Evolutionary conservation across 2,888 invertebrate species (phyloP), one percentile per base, ranked within the genome.

Genomic region (Carpatolechia fugitivella): DNA sequence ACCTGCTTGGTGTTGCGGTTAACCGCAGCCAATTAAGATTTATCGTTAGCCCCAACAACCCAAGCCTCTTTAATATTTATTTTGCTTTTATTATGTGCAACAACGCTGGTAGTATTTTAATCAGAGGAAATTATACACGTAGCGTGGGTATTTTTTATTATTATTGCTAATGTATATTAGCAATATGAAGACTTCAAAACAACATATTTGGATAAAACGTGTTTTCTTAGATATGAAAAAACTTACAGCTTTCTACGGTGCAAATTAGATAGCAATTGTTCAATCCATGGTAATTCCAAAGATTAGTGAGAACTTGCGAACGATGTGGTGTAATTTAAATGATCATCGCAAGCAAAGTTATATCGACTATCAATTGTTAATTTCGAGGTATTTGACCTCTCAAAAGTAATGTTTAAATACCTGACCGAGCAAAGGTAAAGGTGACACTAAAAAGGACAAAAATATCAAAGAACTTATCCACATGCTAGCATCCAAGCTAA

Each of bases 401-500:
- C 31, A 48, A 48, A 48, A 48, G 16, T 14, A 30, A 13, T 29
- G n/a, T 48, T 48, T 48, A 48, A 48, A 31, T 48, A 33, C 46
- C 46, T 36, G 31, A 48, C 47, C 33, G 47, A 14, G 13, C 4
- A 24, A 40, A 30, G 31, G 31, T 69, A 68, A 65, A 76, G 72
- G 47, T 48, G 47, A 31, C 10, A 4, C 11, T 18, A 7, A 13
- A 13, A 33, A 31, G 47, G 47, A 30, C 31, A 13, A 24, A 47
- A 13, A 47, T 48, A 29, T 10, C 31, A 14, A 11, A n/a, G 20
- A 1, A 46, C 24, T 16, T 16, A 6, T 24, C 3, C n/a, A n/a
- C n/a, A n/a, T n/a, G 24, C 24, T 6, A 24, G 24, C 24, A 24
- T 6, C 24, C 24, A 24, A 24, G 24, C 24, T n/a, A 24, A 24